Evolutionary conservation across 2,113 vertebrate genomes (phyloP).

Genomic region (Macquaria ambigua): DNA sequence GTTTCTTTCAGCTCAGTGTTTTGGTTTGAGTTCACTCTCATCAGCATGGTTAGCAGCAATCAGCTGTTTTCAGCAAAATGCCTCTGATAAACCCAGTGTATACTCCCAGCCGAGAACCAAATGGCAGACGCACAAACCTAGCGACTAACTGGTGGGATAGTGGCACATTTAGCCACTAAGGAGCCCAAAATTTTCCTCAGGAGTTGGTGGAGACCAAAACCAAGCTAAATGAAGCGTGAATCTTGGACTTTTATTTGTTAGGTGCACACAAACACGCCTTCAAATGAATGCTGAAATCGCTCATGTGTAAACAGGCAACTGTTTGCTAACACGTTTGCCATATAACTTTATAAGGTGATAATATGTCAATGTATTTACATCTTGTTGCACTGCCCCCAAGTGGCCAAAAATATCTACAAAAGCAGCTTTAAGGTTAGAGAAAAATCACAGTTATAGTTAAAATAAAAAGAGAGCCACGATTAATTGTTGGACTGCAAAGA

Average conservation of each 20-base stretch:
- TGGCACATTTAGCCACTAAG: too few relatives aligned
- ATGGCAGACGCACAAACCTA: neutral
- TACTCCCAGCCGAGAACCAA: neutral
- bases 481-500: neutral
- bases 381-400: conserved; percentile 5
- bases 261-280: neutral
- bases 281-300: neutral
- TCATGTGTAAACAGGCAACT: neutral
- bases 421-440: neutral
- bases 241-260: neutral
- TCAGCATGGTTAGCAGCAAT: neutral
- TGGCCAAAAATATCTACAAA: neutral
- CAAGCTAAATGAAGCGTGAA: neutral
- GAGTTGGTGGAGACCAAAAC: neutral
- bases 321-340: neutral
- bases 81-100: neutral
- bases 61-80: neutral
- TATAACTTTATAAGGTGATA: neutral
- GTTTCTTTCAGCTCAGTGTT: neutral
- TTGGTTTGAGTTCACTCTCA: neutral
- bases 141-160: too few relatives aligned
- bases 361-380: neutral
- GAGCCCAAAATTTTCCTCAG: neutral
- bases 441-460: neutral
- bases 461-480: neutral